A percentile compares a stretch with the other conserved stretches of the same genome.
Evolutionary conservation across 1,140 invertebrate genomes (phyloP).

Genomic region (Eubasilissa regina): DNA sequence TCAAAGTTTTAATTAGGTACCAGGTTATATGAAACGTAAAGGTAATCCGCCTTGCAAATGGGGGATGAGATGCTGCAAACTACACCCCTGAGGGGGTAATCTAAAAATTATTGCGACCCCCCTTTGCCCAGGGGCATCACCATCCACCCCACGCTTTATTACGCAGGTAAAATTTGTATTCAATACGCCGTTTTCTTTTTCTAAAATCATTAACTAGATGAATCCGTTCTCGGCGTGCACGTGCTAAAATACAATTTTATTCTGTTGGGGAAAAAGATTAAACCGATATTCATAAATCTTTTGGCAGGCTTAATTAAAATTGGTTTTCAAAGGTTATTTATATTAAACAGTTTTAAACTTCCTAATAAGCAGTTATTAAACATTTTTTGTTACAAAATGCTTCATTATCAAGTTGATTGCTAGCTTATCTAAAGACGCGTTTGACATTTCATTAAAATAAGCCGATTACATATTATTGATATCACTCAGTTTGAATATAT

Average conservation of each 20-base stretch:
- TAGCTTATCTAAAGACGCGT: too few species aligned
- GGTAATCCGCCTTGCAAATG: conserved; percentile 7
- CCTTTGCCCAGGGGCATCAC: not conserved
- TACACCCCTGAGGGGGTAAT: conserved; percentile 48
- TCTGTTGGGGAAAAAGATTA: conserved; percentile 22
- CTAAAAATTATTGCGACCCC: conserved; percentile 50
- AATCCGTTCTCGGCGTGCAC: conserved; percentile 16
- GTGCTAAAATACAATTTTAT: conserved; percentile 16
- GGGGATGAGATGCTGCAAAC: conserved; percentile 37
- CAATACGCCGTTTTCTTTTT: conserved; percentile 16
- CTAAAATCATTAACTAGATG: conserved; percentile 25
- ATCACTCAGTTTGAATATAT: too few species aligned
- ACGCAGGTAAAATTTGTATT: conserved; percentile 36
- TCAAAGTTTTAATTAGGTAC: conserved; percentile 59
- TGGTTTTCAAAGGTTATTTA: not conserved
- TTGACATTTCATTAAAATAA: too few species aligned
- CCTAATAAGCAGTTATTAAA: too few species aligned
- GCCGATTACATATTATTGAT: too few species aligned
- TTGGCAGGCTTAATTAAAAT: conserved; percentile 3
- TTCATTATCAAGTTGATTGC: too few species aligned
- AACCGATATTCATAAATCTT: conserved; percentile 19
- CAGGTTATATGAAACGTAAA: conserved; percentile 53
- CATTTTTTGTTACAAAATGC: too few species aligned
- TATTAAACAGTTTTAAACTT: too few species aligned
- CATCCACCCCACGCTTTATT: not conserved